Evolutionary conservation across 2,113 vertebrate genomes (phyloP).

Genomic region (Datnioides undecimradiatus): DNA sequence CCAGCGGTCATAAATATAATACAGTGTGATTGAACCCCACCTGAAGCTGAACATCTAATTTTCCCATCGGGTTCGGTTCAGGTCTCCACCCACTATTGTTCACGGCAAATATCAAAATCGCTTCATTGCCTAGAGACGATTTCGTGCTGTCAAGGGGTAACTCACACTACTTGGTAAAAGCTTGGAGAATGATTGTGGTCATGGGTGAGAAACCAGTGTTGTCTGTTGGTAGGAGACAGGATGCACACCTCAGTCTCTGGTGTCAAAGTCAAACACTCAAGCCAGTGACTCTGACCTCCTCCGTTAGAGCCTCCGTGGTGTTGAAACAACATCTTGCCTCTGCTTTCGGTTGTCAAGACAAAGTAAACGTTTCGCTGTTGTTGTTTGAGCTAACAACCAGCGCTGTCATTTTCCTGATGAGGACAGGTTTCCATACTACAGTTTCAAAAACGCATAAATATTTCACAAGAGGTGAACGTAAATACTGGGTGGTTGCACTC

Average conservation of each 20-base stretch:
- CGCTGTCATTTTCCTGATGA: not conserved
- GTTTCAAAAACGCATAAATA: conserved; percentile 16
- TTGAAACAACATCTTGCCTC: not conserved
- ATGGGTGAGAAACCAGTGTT: not conserved
- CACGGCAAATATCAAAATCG: not conserved
- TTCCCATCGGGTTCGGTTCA: too few species aligned
- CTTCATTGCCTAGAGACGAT: not conserved
- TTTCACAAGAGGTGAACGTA: conserved; percentile 1
- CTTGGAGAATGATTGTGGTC: not conserved
- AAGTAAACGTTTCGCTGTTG: not conserved
- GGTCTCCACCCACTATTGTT: too few species aligned
- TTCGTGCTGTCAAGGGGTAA: not conserved
- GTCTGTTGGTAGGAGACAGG: not conserved
- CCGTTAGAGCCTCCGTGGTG: not conserved
- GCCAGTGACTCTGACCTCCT: not conserved
- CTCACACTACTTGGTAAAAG: not conserved
- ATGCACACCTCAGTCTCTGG: not conserved
- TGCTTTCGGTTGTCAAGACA: not conserved
- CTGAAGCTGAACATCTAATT: too few species aligned
- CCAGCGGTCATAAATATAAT: too few species aligned
- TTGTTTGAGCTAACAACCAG: not conserved
- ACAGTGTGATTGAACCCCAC: too few species aligned
- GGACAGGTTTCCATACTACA: not conserved
- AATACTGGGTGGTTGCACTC: conserved; percentile 18
- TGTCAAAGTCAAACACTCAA: not conserved